Evolutionary conservation across 2,113 vertebrate genomes (phyloP), one percentile per base, ranked within the genome.

Genomic region (Rissa tridactyla): DNA sequence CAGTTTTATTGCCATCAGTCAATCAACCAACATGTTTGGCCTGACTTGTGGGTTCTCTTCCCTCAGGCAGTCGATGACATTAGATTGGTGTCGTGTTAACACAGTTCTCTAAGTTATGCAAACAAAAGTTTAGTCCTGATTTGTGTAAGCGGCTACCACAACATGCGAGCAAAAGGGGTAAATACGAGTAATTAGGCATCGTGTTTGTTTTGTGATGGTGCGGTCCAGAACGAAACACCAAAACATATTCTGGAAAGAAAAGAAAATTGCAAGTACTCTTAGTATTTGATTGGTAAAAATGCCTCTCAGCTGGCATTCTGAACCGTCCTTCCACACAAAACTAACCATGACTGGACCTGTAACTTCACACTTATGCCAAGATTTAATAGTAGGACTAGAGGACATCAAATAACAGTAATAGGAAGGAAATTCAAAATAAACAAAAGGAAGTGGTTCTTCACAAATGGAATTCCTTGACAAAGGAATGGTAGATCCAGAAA

Each of bases 1-100:
- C 72, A 72, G 36, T 94, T 91, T 81, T 94, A 60, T 72, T 81
- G 90, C 94, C 92, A 69, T 96, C 94, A 93, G 77, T 92, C 96
- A 82, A 88, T 90, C 90, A 95, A 51, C 58, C 85, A 90, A 47
- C 40, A 15, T 60, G 88, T 78, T 42, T 88, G 64, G 85, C 88
- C 54, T 71, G 72, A 86, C 75, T 82, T 65, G 82, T 47, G 80
- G 66, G 69, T 70, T 94, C 54, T 86, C 81, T 81, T 82, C 54
- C 92, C 88, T 78, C 60, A 81, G 77, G 62, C 95, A 75, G 88
- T 78, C 9, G 20, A 87, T 79, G 87, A 42, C 76, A 83, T 65
- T 69, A 87, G 88, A 89, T 61, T 82, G 57, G 15, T 82, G 91
- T 32, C 38, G 21, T 38, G 79, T 90, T 88, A 95, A 88, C 83